phyloP scores from a whole-genome alignment of 1,140 invertebrate genomes.

The Aphaenogaster floridana region DNA sequence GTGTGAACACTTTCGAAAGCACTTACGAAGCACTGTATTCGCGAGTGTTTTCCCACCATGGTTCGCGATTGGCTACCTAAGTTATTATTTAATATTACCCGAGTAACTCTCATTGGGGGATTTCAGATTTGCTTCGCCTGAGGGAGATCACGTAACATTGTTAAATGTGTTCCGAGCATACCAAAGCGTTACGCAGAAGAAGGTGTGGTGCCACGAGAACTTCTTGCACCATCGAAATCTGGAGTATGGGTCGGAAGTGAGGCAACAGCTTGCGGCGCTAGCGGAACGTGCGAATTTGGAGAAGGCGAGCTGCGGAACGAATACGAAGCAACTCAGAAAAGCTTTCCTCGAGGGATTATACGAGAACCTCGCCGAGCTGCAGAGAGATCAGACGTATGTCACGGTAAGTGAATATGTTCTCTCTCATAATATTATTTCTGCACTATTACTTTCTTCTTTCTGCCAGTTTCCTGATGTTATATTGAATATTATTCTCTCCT shows the following conservation, averaged over 20 bases:
- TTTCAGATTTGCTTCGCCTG: conserved; percentile 94
- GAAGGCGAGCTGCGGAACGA: conserved; percentile 91
- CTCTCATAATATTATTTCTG: not conserved
- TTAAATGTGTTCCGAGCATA: conserved; percentile 96
- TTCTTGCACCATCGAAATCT: conserved; percentile 96
- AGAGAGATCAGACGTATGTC: conserved; percentile 92
- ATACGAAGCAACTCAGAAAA: conserved; percentile 92
- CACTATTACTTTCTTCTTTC: not conserved
- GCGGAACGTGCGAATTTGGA: conserved; percentile 91
- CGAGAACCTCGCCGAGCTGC: conserved; percentile 95
- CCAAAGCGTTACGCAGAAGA: conserved; percentile 91
- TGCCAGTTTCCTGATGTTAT: not conserved
- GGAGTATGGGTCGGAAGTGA: conserved; percentile 93
- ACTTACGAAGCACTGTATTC: not conserved
- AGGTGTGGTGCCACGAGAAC: conserved; percentile 97
- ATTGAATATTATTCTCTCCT: conserved; percentile 3
- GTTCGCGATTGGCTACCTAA: not conserved
- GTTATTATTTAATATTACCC: conserved; percentile 18
- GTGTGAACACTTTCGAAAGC: not conserved
- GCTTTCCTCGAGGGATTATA: conserved; percentile 94
- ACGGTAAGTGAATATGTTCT: conserved; percentile 88
- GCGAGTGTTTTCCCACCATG: not conserved
- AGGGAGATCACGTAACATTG: conserved; percentile 97
- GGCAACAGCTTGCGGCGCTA: conserved; percentile 93
- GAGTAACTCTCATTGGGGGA: conserved; percentile 11